A percentile compares a stretch with the other conserved stretches of the same genome.
phyloP scores from a whole-genome alignment of 2,888 invertebrate species.

The Synergus itoensis region DNA sequence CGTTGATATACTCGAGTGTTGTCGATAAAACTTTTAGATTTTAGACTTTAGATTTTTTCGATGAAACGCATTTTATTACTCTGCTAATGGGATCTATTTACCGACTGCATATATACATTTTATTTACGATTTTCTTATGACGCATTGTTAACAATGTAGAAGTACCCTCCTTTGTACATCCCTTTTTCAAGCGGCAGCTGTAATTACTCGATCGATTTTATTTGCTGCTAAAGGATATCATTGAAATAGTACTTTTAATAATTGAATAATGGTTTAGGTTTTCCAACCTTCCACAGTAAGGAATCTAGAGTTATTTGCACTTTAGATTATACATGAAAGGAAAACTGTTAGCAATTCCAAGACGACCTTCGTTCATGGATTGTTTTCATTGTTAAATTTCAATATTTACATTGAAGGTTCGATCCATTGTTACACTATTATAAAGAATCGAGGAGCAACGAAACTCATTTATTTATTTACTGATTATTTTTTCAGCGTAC shows the following conservation, averaged over 20 bases:
- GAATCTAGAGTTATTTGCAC: slow-evolving; percentile 20
- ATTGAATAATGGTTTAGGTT: slow-evolving; percentile 23
- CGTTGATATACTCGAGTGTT: slow-evolving; percentile 25
- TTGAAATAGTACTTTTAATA: slow-evolving; percentile 7
- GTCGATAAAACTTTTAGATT: background rate
- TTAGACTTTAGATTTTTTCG: slow-evolving; percentile 10
- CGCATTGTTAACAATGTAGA: slow-evolving; percentile 24
- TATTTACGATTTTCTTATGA: slow-evolving; percentile 36
- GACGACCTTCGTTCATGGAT: slow-evolving; percentile 15
- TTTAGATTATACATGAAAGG: slow-evolving; percentile 16
- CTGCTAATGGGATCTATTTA: slow-evolving; percentile 42
- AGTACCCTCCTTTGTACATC: slow-evolving; percentile 43
- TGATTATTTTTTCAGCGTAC: slow-evolving; percentile 37
- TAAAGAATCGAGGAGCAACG: background rate
- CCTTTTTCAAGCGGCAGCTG: slow-evolving; percentile 63
- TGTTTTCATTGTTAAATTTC: slow-evolving; percentile 26
- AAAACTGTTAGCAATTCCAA: background rate
- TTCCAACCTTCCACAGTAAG: background rate
- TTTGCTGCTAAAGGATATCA: slow-evolving; percentile 15
- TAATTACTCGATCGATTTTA: slow-evolving; percentile 57
- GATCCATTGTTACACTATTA: slow-evolving; percentile 66
- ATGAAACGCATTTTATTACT: slow-evolving; percentile 40
- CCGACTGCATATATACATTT: slow-evolving; percentile 35
- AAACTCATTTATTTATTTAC: slow-evolving; percentile 8
- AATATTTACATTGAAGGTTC: slow-evolving; percentile 63